Evolutionary conservation across 30 jellyfish, hydroid and myxozoan species (phyloP).

Genomic region (Turritopsis rubra): DNA sequence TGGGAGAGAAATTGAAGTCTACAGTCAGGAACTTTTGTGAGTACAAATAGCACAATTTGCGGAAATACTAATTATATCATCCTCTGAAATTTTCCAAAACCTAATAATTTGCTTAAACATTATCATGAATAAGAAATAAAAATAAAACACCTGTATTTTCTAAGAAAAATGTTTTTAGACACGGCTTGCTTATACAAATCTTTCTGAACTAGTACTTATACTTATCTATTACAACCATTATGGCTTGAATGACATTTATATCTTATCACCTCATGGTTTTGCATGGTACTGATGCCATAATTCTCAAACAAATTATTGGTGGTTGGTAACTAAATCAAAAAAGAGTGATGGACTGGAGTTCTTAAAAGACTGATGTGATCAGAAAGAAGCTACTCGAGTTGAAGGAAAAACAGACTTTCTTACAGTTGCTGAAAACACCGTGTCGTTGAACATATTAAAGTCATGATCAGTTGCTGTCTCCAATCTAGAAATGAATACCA

Average conservation of each 20-base stretch:
- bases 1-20: no score
- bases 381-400: not conserved
- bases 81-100: no score
- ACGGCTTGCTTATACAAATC: no score
- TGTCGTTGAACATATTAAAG: conserved; percentile 20
- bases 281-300: not conserved
- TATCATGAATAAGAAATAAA: no score
- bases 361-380: not conserved
- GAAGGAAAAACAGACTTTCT: not conserved
- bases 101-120: no score
- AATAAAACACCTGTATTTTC: no score
- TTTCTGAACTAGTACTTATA: no score
- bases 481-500: not conserved
- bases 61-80: no score
- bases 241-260: not conserved
- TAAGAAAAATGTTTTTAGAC: no score
- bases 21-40: no score
- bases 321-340: conserved; percentile 31
- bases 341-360: not conserved
- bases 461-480: conserved; percentile 22
- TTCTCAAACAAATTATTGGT: conserved; percentile 12
- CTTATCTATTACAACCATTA: not conserved
- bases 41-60: no score
- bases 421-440: conserved; percentile 35
- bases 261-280: not conserved